Evolutionary conservation across 2,113 vertebrate species (phyloP), one percentile per base, ranked within the genome.

Genomic region (Urocitellus parryii): DNA sequence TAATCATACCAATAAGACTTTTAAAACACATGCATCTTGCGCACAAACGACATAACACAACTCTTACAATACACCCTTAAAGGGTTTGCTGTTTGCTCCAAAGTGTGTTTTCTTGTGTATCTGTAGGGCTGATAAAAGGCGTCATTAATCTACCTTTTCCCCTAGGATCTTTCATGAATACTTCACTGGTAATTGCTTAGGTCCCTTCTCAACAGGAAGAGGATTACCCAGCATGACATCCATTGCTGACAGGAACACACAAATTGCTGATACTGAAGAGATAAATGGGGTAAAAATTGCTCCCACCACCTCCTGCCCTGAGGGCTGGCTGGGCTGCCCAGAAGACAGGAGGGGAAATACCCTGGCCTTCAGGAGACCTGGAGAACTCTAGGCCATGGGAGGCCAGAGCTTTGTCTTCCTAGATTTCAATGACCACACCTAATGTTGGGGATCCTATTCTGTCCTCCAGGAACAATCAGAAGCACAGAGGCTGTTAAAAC

Each of bases 171-270:
- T 88, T 90, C 74, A 67, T 79, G 78, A 97, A 89, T 95, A 96
- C 91, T 77, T 96, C 81, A 86, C 82, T 89, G 68, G 65, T 96
- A 97, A 97, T 86, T 97, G 91, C 82, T 80, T 29, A 83, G 63
- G 88, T 86, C 91, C 85, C 78, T 96, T 97, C 88, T 70, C 95
- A 87, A 88, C 65, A 22, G 95, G 97, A 95, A 95, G 70, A 76
- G 78, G 95, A 96, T 94, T 96, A 96, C 74, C 78, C 97, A 97
- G 97, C 88, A 87, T 93, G 97, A 97, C 37, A 96, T 76, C 86
- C 91, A 96, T 79, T 72, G 90, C 94, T 94, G 81, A 96, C 92
- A 96, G 86, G 37, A 94, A 96, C 81, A 96, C 88, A 94, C 51
- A 83, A 97, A 96, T 88, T 82, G 39, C 84, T 70, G 88, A 79